Base-by-base conservation (phyloP, 2,797 vertebrate genomes). In the Eptatretus atami region DNA sequence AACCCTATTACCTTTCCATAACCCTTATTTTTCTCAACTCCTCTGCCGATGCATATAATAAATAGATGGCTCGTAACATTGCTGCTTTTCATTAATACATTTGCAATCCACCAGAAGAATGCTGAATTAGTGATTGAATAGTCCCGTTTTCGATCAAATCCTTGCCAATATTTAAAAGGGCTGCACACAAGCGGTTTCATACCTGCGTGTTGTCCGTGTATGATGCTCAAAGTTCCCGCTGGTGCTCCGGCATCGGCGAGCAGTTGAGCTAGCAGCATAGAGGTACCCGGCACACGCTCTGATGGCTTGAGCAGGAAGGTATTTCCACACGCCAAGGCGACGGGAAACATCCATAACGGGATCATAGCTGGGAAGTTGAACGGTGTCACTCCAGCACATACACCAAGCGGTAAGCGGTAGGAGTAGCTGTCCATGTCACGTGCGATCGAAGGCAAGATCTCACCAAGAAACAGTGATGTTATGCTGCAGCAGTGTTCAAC, bases 291-390 rank as follows among this genome's bases (percentile, higher is more conserved):
- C 53, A 92, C 86, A 4, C 84, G 77, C 70, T 94, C 90, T 0
- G 88, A 98, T 0, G 88, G 90, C 69, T 98, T 98, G 74, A 94
- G 74, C 69, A 98, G 71, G 73, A 84, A 92, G 6, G 87, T 94
- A 75, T 94, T 94, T 54, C 88, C 88, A 63, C 83, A 87, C 54
- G 86, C 86, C 82, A 90, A 78, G 64, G 80, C 84, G 81, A 94
- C 77, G 44, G 90, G 87, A 69, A 87, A 88, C 88, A 98, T 93
- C 87, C 86, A 95, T 52, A 93, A 80, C 52, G 88, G 90, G 71
- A 95, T 92, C 87, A 95, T 94, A 70, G 84, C 85, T 1, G 87
- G 90, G 72, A 96, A 95, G 73, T 92, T 94, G 74, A 94, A 95
- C 0, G 90, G 90, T 13, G 87, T 78, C 3, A 95, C 85, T 66